Evolutionary conservation across 2,113 vertebrate genomes (phyloP), one percentile per base, ranked within the genome.

Genomic region (Calonectris borealis): DNA sequence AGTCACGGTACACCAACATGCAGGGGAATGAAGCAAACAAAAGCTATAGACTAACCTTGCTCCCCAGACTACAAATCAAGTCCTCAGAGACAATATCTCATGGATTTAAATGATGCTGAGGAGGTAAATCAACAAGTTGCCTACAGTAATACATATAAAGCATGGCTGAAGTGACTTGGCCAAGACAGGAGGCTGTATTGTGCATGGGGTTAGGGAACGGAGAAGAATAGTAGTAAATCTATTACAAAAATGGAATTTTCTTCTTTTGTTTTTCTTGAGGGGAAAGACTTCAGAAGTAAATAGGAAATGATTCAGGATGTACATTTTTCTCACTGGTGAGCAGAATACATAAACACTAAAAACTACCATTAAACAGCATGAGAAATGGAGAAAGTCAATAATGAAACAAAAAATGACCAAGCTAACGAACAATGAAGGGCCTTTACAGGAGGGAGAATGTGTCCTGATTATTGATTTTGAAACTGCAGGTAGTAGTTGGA

Each of bases 371-470:
- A 84, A 90, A 77, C 90, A 94, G 90, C 86, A 87, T 76, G 64
- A 68, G 52, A 80, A 94, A 75, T 27, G 31, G 61, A 51, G 72
- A 66, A 83, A 87, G 68, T 90, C 86, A 87, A 94, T 92, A 92
- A 75, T 4, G 18, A 87, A 94, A 80, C 62, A 71, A 75, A 85
- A 83, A 76, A 61, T 61, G 71, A 70, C 68, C 77, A 79, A 71
- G 46, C 46, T 83, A 90, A 92, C 6, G 1, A 83, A 90, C n/a
- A 52, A 55, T 0, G 22, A 79, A 79, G 46, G 46, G 55, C 46
- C 77, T 71, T 75, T 32, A 48, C 46, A 90, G 62, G 68, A 71
- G 62, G 40, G 52, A 75, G 46, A 66, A 51, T 24, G 57, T 49
- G 48, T 72, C 86, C 69, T n/a, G 73, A 16, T 24, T 84, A 92